Evolutionary conservation across 2,888 invertebrate genomes (phyloP).

Genomic region (Nasonia oneida): DNA sequence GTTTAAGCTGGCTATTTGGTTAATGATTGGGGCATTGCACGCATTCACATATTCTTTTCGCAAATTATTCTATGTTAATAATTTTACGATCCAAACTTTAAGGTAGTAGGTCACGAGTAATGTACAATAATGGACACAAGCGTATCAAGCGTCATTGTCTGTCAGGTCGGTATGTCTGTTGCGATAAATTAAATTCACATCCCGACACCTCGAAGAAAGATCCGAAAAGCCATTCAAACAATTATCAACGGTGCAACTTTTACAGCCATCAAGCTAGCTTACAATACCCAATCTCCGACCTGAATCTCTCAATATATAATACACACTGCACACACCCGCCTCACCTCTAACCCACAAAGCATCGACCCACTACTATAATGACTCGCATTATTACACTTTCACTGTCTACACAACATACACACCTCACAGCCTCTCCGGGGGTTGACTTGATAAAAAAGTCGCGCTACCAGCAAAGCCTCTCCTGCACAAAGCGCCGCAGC

Average conservation of each 20-base stretch:
- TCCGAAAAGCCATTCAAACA: neutral
- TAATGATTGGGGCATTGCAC: conserved; percentile 35
- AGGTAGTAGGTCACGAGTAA: neutral
- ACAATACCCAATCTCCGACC: neutral
- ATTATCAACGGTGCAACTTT: neutral
- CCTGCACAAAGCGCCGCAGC: neutral
- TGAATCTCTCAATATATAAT: neutral
- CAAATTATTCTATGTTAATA: neutral
- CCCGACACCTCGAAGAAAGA: neutral
- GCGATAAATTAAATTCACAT: neutral
- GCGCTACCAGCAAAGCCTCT: neutral
- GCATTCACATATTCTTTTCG: neutral
- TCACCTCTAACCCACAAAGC: conserved; percentile 10
- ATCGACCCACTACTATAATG: conserved; percentile 13
- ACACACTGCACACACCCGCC: neutral
- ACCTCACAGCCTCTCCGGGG: neutral
- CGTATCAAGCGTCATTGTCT: neutral
- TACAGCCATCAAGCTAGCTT: neutral
- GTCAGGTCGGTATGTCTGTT: neutral
- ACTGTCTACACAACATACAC: neutral
- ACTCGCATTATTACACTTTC: conserved; percentile 29
- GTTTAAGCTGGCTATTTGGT: conserved; percentile 46
- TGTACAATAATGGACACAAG: neutral
- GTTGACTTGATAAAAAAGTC: neutral
- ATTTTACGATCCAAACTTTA: neutral